Base-by-base conservation (phyloP, 2,797 vertebrate species). In the Novumbra hubbsi region DNA sequence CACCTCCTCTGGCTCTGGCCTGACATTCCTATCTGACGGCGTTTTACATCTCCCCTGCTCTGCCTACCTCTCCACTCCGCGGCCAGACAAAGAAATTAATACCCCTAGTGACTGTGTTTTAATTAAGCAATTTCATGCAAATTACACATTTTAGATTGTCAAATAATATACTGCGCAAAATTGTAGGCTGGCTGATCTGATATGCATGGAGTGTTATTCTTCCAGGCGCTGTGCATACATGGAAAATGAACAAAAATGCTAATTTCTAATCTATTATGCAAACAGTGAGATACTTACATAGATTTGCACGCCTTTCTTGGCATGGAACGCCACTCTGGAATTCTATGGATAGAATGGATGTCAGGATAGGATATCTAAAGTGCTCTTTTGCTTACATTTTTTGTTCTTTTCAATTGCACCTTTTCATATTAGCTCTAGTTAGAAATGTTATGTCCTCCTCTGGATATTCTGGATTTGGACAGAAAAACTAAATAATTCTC, bases 101-200 rank as follows among this genome's bases (percentile, higher is more conserved):
- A 99, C 97, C 96, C 96, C 96, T 95, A 98, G 97, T 99, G 98
- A 98, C 98, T 99, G 96, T 99, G 98, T 99, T 99, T 99, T 99
- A 99, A 99, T 99, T 99, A 99, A 99, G 97, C 97, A 99, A 99
- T 99, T 99, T 99, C 98, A 99, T 99, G 98, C 98, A 99, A 99
- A 99, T 99, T 99, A 99, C 97, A 98, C 98, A 98, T 98, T 99
- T 99, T 97, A 99, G 98, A 99, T 98, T 99, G 97, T 98, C 98
- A 99, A 99, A 99, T 99, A 99, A 99, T 99, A 99, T 98, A 98
- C 96, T 97, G 97, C 95, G 93, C 95, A 96, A 96, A 99, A 98
- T 95, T 95, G 96, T 96, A 98, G 96, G 95, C 96, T 96, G 96
- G 95, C 96, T 98, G 96, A 99, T 99, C 97, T 98, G 97, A 99